A percentile compares a stretch with the other conserved stretches of the same genome.
Evolutionary conservation across 2,797 vertebrate genomes (phyloP).

Genomic region (Phalloptychus januarius): DNA sequence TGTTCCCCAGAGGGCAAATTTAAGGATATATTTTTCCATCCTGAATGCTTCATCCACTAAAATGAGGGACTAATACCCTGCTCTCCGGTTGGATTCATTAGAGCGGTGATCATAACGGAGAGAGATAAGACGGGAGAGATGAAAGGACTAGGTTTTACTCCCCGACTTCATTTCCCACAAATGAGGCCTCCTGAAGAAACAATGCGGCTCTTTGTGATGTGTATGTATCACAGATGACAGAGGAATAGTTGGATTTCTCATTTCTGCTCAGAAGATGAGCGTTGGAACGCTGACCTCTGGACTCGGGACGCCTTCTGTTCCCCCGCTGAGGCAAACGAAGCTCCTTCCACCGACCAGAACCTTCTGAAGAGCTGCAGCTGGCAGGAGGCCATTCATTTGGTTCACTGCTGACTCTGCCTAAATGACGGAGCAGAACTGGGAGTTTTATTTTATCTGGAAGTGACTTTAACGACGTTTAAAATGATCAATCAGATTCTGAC

Average conservation of each 20-base stretch:
- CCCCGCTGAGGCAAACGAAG: constrained; percentile 76
- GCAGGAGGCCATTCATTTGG: constrained; percentile 59
- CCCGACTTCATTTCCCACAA: constrained; percentile 44
- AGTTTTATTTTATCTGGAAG: neutral
- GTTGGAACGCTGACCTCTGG: constrained; percentile 64
- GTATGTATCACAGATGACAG: constrained; percentile 27
- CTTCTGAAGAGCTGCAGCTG: constrained; percentile 62
- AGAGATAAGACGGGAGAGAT: constrained; percentile 63
- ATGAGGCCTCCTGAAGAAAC: constrained; percentile 50
- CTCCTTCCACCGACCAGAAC: constrained; percentile 67
- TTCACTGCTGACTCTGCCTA: constrained; percentile 56
- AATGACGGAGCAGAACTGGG: constrained; percentile 25
- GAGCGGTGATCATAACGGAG: constrained; percentile 56
- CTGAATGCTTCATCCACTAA: constrained; percentile 38
- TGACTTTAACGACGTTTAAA: neutral
- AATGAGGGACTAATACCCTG: constrained; percentile 52
- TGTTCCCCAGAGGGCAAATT: constrained; percentile 58
- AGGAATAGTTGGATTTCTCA: constrained; percentile 13
- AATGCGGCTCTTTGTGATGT: constrained; percentile 38
- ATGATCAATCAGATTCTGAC: neutral
- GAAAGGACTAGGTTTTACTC: constrained; percentile 58
- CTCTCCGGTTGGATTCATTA: constrained; percentile 63
- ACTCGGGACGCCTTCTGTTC: constrained; percentile 58
- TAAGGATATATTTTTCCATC: constrained; percentile 50
- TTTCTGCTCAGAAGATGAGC: constrained; percentile 37